These are phyloP conservation scores for Psittacus erithacus DNA, from an alignment of 2,113 vertebrate species.

Conservation along the genomic window DNA sequence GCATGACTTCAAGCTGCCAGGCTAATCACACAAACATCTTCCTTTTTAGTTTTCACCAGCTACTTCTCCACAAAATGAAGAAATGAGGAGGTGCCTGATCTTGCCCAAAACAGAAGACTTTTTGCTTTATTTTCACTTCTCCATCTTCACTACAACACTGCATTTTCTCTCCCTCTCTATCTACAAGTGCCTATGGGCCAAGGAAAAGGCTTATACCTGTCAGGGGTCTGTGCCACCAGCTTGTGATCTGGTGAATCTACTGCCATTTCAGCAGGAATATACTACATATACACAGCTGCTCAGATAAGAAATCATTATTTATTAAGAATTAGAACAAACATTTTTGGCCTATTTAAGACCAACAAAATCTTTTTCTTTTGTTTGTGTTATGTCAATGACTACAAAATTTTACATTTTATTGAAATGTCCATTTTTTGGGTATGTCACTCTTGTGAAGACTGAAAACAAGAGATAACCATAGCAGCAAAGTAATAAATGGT, in stretches of 20 bases:
- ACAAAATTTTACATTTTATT: slow-evolving; percentile 17
- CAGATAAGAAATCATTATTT: background rate
- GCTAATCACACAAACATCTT: background rate
- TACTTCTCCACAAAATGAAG: background rate
- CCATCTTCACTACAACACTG: background rate
- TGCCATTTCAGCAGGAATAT: background rate
- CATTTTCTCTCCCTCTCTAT: background rate
- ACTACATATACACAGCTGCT: background rate
- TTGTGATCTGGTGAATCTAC: background rate
- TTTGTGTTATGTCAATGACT: background rate
- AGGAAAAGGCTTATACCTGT: background rate
- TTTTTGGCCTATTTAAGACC: background rate
- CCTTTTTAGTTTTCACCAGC: background rate
- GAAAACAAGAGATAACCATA: slow-evolving; percentile 17
- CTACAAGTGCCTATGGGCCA: too few species aligned
- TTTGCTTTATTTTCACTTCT: background rate
- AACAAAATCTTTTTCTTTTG: background rate
- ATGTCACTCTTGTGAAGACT: background rate
- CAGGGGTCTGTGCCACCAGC: background rate
- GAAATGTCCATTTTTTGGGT: background rate
- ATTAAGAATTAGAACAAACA: background rate
- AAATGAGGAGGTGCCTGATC: background rate
- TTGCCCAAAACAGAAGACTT: background rate
- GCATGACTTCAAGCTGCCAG: background rate
- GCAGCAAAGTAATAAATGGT: slow-evolving; percentile 34